Percentiles rank a stretch among this genome's conserved stretches.
Evolutionary conservation across 2,113 vertebrate genomes (phyloP).

Genomic region (Anser cygnoides): DNA sequence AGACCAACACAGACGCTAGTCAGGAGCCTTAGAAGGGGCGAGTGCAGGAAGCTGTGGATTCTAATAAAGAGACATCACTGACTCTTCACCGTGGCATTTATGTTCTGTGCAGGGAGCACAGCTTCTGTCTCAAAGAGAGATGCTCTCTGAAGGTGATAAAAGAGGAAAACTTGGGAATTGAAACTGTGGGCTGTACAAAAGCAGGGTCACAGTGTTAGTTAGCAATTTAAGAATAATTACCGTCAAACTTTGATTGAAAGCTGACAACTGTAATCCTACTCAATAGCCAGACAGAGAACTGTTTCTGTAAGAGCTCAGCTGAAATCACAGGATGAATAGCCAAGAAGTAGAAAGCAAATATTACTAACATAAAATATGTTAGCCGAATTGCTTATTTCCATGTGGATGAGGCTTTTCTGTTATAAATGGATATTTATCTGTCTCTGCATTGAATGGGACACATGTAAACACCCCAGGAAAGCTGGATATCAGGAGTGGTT

Average conservation of each 20-base stretch:
- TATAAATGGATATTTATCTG: conserved; percentile 68
- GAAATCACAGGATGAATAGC: conserved; percentile 36
- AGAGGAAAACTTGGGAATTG: neutral
- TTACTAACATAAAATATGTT: conserved; percentile 48
- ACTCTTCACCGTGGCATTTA: neutral
- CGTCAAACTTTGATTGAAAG: conserved; percentile 23
- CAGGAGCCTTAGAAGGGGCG: fast-evolving
- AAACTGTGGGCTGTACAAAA: neutral
- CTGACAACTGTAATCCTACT: neutral
- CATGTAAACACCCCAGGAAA: conserved; percentile 73
- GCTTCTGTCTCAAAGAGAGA: neutral
- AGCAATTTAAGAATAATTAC: conserved; percentile 20
- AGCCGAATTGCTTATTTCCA: conserved; percentile 58
- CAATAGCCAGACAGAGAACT: conserved; percentile 24
- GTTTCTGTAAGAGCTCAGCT: conserved; percentile 15
- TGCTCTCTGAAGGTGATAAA: neutral
- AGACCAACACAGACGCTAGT: neutral
- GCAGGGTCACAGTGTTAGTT: neutral
- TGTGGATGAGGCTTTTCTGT: conserved; percentile 58
- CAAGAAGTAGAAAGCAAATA: conserved; percentile 57
- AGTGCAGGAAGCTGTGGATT: fast-evolving
- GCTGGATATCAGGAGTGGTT: conserved; percentile 64
- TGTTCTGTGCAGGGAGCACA: neutral
- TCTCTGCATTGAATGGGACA: conserved; percentile 62
- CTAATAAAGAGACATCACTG: neutral